Conservation (phyloP, 1,140 invertebrate genomes). For the Colletes gigas region DNA sequence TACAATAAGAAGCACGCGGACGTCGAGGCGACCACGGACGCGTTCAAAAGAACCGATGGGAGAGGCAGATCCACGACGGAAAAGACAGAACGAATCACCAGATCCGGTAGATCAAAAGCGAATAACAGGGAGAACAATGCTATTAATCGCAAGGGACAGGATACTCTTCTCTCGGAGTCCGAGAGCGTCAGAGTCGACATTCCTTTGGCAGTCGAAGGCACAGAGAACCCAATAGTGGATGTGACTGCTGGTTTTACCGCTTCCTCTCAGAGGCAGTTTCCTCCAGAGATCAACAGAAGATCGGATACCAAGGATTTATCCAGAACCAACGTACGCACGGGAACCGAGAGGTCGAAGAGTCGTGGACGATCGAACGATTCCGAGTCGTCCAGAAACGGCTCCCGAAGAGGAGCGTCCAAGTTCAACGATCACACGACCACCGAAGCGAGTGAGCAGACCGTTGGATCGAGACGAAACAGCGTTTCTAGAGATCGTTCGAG, state of each 20-base stretch:
- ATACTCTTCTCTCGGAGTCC: conserved; percentile 46
- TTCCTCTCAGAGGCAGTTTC: background rate
- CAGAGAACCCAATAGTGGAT: conserved; percentile 24
- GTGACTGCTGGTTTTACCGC: background rate
- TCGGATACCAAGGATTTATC: conserved; percentile 39
- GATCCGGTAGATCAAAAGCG: conserved; percentile 11
- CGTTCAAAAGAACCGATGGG: background rate
- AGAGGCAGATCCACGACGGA: conserved; percentile 23
- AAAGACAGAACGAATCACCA: background rate
- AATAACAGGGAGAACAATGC: conserved; percentile 40
- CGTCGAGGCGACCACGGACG: background rate
- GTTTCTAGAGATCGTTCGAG: conserved; percentile 46
- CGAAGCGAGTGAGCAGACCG: conserved; percentile 21
- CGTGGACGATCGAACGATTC: conserved; percentile 26
- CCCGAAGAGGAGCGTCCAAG: conserved; percentile 58
- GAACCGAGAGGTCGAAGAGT: conserved; percentile 39
- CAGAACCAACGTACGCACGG: background rate
- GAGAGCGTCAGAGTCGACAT: conserved; percentile 64
- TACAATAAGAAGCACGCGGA: conserved; percentile 30
- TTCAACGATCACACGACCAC: conserved; percentile 20
- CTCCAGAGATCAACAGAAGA: background rate
- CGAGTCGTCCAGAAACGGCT: background rate
- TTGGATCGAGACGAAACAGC: conserved; percentile 12
- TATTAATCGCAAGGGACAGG: conserved; percentile 9
- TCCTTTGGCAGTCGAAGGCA: conserved; percentile 55